Conservation (phyloP, 2,113 vertebrate genomes). For the Melanotaenia duboulayi region DNA sequence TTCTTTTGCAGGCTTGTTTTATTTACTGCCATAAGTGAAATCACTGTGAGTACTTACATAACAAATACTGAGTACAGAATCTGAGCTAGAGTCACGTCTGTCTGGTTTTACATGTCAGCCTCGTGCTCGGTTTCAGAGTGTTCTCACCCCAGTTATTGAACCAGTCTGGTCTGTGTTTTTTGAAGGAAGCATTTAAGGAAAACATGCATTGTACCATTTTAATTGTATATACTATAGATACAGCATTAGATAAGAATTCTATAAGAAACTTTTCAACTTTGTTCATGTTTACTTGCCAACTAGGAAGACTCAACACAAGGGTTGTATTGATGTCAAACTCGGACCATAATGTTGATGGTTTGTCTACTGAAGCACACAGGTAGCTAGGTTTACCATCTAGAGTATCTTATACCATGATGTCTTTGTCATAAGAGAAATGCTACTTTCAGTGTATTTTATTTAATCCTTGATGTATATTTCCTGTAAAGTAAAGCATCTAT, state of each 20-base stretch:
- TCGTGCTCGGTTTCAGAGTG: slow-evolving; percentile 63
- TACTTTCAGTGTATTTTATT: slow-evolving; percentile 73
- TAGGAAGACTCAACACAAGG: slow-evolving; percentile 63
- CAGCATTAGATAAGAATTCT: slow-evolving; percentile 57
- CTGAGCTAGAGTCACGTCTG: neutral
- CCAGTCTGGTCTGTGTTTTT: slow-evolving; percentile 26
- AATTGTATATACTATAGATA: slow-evolving; percentile 68
- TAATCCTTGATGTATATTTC: slow-evolving; percentile 55
- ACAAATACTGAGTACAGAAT: slow-evolving; percentile 16
- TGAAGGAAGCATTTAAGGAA: slow-evolving; percentile 23
- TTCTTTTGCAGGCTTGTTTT: slow-evolving; percentile 16
- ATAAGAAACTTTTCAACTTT: slow-evolving; percentile 55
- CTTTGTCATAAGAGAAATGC: slow-evolving; percentile 61
- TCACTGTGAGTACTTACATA: slow-evolving; percentile 70
- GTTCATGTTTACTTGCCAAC: slow-evolving; percentile 78
- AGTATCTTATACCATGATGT: slow-evolving; percentile 35
- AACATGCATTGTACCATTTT: slow-evolving; percentile 51
- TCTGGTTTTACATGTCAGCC: slow-evolving; percentile 36
- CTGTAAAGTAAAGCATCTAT: slow-evolving; percentile 57
- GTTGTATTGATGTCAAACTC: slow-evolving; percentile 71
- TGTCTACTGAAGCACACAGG: slow-evolving; percentile 74
- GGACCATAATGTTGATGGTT: slow-evolving; percentile 54
- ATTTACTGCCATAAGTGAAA: slow-evolving; percentile 56
- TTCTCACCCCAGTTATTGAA: slow-evolving; percentile 38
- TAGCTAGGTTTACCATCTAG: slow-evolving; percentile 59